Evolutionary conservation across 2,113 vertebrate genomes (phyloP), one percentile per base, ranked within the genome.

Genomic region (Xiphias gladius): DNA sequence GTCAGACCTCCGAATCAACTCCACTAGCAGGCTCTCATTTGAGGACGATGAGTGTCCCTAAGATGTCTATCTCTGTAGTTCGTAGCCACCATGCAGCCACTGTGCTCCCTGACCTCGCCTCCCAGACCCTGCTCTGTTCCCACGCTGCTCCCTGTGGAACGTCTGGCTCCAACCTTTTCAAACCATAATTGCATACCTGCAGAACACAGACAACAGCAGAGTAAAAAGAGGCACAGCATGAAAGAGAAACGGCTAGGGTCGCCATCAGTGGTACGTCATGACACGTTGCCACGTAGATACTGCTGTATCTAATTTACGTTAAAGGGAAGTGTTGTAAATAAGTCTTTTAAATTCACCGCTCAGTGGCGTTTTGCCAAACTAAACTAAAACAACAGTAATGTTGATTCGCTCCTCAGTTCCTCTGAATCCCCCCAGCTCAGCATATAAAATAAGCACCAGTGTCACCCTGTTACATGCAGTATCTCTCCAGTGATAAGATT

Each of bases 121-220:
- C 72, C 54, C 59, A 54, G 80, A 82, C 73, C 85, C 79, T 28
- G 70, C 85, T 91, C 90, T 93, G 94, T 93, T 94, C 88, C 83
- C 77, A 88, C 66, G 68, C 80, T 91, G 93, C 88, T 91, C 89
- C 92, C 88, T 85, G 62, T 70, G 85, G 88, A 93, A 88, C 79
- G 87, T 90, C 91, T 94, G 90, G 91, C 93, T 93, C 93, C 93
- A 90, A 88, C 90, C 86, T 89, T 91, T 91, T 89, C 80, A 91
- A 92, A 91, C 82, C 87, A 86, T 93, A 93, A 95, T 94, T 94
- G 90, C 86, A 94, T 84, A 93, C 93, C 94, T 95, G 86, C 88
- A 87, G 86, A 93, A 93, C 26, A 32, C 84, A 92, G 86, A 92
- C 91, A 91, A 91, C 91, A 89, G 90, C 73, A 52, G 75, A 91